Evolutionary conservation across 2,113 vertebrate genomes (phyloP).

Genomic region (Polypterus senegalus): DNA sequence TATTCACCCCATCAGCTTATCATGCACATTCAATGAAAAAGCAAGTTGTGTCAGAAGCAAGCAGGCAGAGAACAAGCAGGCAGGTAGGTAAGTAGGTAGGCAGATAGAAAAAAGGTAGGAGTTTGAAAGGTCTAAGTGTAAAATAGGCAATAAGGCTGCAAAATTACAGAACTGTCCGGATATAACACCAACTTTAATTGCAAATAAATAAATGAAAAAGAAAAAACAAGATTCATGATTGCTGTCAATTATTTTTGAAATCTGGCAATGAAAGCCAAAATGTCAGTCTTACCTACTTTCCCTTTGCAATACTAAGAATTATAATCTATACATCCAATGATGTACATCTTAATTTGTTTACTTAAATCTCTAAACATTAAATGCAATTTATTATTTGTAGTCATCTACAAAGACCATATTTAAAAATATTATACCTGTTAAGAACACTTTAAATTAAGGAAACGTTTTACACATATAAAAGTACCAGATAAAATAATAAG

Average conservation of each 20-base stretch:
- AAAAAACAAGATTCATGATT: neutral
- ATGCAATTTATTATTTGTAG: neutral
- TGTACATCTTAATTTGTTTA: neutral
- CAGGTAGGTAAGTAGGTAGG: constrained; percentile 44
- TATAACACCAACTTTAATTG: neutral
- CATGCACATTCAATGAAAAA: constrained; percentile 56
- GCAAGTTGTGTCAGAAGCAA: constrained; percentile 61
- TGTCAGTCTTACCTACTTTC: too few species aligned
- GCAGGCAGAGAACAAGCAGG: constrained; percentile 59
- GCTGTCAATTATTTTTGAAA: too few species aligned
- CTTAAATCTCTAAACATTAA: neutral
- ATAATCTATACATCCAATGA: neutral
- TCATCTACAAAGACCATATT: too few species aligned
- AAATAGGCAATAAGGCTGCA: constrained; percentile 57
- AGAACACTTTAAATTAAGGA: too few species aligned
- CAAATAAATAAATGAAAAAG: constrained; percentile 11
- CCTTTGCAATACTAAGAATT: neutral
- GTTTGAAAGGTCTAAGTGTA: constrained; percentile 46
- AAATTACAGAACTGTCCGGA: constrained; percentile 28
- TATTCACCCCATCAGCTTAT: constrained; percentile 38
- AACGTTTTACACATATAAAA: too few species aligned
- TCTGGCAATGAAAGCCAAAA: too few species aligned
- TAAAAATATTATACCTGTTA: too few species aligned
- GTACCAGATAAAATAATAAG: too few species aligned
- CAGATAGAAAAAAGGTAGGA: constrained; percentile 25